Conservation (phyloP, 2,113 vertebrate genomes). For the Suricata suricatta region DNA sequence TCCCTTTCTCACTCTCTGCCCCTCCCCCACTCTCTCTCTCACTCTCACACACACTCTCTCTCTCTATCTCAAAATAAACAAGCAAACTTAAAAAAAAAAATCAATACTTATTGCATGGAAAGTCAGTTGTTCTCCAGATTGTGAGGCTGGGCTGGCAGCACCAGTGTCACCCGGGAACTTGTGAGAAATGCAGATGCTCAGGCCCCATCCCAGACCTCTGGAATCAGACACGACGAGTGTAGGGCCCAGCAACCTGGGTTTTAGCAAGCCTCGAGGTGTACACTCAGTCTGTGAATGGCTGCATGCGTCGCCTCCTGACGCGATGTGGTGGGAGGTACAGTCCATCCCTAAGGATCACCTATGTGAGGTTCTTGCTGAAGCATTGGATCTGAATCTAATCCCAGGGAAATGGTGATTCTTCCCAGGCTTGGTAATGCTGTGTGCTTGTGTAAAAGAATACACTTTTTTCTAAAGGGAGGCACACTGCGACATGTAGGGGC, state of each 20-base stretch:
- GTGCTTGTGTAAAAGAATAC: neutral
- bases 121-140: neutral
- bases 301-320: neutral
- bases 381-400: neutral
- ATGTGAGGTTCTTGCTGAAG: neutral
- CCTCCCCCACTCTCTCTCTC: no score
- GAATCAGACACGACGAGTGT: neutral
- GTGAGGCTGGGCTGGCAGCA: neutral
- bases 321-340: no score
- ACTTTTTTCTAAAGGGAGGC: neutral
- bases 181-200: neutral
- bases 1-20: no score
- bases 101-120: neutral
- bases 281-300: neutral
- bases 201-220: neutral
- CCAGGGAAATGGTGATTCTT: neutral
- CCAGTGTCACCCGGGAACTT: neutral
- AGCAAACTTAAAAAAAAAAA: no score
- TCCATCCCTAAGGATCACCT: neutral
- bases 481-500: neutral
- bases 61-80: no score
- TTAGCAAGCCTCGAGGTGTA: neutral
- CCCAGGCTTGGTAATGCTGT: neutral
- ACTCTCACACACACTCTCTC: no score
- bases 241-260: neutral